Evolutionary conservation across 2,888 invertebrate genomes (phyloP), one percentile per base, ranked within the genome.

Genomic region (Ephialtes manifestator): DNA sequence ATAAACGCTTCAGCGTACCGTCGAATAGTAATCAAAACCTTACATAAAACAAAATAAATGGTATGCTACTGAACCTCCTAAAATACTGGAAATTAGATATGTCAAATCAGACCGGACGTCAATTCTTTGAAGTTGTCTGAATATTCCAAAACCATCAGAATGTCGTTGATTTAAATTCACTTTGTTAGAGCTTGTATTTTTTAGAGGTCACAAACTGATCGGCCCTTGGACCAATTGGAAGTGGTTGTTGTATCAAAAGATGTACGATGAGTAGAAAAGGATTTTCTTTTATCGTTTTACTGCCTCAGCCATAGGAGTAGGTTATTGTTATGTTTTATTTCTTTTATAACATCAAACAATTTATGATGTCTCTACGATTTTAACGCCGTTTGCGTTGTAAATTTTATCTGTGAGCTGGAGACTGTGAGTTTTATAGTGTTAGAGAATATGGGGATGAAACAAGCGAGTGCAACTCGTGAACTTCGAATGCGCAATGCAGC

Each of bases 401-500:
- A 76, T 65, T 35, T 53, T 39, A 31, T 31, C 28, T 24, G 60
- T 46, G 3, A 35, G 24, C 4, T 2, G n/a, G 18, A 15, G 67
- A 46, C 46, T 35, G 60, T 39, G 24, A 65, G 11, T 35, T 53
- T 76, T 76, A 10, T 39, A n/a, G 20, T 8, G 48, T 15, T 7
- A 24, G 13, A 28, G 65, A 51, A 75, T 80, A 24, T 51, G 65
- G 51, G 39, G 65, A 75, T 63, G 63, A 63, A 63, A 18, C 63
- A 48, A 63, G 51, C 15, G 58, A 28, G 13, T 46, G 43, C 4
- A 63, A 63, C 63, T 63, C 48, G 63, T 48, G 76, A 76, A 65
- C 76, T 76, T 76, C 76, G 65, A 84, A 84, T 84, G 84, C 84
- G 84, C 84, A 84, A 84, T 65, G 78, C 46, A 72, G 81, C 70